These are phyloP conservation scores for Emydoidea blandingii DNA, from an alignment of 2,797 vertebrate genomes.

Conservation along the genomic window DNA sequence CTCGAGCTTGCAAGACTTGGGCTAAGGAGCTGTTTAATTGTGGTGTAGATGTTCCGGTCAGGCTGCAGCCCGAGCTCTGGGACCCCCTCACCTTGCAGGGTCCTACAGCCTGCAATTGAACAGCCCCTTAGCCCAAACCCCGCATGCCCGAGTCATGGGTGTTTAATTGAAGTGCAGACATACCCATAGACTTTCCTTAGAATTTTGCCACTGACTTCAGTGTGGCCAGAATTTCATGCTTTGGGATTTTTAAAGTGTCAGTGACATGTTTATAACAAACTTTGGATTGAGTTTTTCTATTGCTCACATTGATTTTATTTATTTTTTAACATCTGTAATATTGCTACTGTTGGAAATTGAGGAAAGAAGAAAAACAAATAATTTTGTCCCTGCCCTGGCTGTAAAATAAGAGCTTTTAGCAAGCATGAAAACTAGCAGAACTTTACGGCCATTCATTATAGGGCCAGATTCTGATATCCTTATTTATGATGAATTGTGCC, in stretches of 20 bases:
- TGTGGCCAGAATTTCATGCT: accelerated
- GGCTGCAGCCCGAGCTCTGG: not conserved
- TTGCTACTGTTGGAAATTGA: slow-evolving; percentile 25
- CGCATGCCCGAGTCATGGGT: not conserved
- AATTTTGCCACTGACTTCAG: not conserved
- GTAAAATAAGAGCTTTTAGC: slow-evolving; percentile 71
- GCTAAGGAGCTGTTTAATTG: not conserved
- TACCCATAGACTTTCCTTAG: not conserved
- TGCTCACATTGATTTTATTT: not conserved
- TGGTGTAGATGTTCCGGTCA: not conserved
- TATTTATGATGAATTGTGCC: not conserved
- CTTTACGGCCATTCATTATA: slow-evolving; percentile 54
- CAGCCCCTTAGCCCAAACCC: not conserved
- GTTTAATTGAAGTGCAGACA: not conserved
- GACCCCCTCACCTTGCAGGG: not conserved
- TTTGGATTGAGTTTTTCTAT: not conserved
- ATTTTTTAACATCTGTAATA: not conserved
- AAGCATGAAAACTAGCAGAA: slow-evolving; percentile 49
- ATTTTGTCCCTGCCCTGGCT: slow-evolving; percentile 25
- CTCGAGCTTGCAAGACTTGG: not conserved
- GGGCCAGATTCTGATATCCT: slow-evolving; percentile 31
- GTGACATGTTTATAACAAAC: not conserved
- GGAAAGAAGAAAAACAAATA: slow-evolving; percentile 62
- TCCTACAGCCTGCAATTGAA: not conserved
- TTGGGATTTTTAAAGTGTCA: not conserved